Conservation (phyloP, 2,797 vertebrate species). For the Gobionotothen gibberifrons region DNA sequence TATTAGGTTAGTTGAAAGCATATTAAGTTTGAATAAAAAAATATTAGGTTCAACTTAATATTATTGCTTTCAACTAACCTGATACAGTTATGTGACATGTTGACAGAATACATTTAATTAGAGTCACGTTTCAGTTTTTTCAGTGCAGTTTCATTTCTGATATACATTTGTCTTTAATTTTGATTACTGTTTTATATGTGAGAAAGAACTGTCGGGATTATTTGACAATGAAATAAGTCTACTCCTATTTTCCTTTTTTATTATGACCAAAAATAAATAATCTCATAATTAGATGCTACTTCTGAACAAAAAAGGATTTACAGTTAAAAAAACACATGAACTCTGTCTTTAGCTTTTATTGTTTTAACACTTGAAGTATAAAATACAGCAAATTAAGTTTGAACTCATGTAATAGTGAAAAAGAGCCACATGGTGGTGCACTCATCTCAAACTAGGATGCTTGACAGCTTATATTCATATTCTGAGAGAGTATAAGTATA, state of each 20-base stretch:
- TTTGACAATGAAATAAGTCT: no score
- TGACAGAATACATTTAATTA: no score
- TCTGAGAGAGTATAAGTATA: neutral
- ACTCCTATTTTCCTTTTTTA: neutral
- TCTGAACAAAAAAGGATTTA: neutral
- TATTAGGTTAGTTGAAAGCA: no score
- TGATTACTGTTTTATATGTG: no score
- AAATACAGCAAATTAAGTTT: neutral
- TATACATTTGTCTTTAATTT: no score
- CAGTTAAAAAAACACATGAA: neutral
- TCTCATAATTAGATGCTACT: neutral
- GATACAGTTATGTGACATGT: no score
- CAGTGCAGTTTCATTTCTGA: no score
- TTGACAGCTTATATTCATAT: neutral
- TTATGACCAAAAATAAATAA: neutral
- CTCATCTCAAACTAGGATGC: conserved; percentile 45
- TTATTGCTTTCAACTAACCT: no score
- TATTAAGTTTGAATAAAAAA: no score
- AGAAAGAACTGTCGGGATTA: no score
- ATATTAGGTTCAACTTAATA: no score
- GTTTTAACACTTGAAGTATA: neutral
- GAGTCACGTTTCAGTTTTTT: no score
- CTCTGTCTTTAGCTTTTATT: neutral
- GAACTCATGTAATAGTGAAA: conserved; percentile 30
- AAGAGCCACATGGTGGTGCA: conserved; percentile 61